phyloP scores from a whole-genome alignment of 92 coral and sea anemone genomes.

The Siderastrea siderea region DNA sequence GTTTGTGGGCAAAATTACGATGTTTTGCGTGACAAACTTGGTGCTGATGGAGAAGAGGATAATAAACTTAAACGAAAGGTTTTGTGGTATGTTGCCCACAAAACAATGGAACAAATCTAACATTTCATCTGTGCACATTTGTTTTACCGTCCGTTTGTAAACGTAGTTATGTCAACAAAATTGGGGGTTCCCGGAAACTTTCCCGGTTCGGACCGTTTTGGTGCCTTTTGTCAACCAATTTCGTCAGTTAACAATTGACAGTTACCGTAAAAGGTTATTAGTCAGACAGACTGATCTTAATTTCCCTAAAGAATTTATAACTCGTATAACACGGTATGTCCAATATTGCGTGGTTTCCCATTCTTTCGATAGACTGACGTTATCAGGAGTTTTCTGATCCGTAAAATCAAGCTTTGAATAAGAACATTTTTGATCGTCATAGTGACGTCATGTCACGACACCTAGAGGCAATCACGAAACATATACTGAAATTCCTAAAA shows the following conservation, averaged over 20 bases:
- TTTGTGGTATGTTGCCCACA: no score
- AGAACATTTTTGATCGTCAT: background rate
- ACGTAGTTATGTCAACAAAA: background rate
- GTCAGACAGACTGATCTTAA: background rate
- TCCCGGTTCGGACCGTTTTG: background rate
- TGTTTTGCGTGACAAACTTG: no score
- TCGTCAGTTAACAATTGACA: background rate
- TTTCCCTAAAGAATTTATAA: conserved; percentile 16
- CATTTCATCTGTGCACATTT: background rate
- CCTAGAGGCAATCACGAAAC: background rate
- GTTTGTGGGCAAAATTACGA: no score
- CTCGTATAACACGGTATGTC: background rate
- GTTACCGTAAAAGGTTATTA: conserved; percentile 30
- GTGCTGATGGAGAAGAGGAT: no score
- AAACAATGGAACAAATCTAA: no score
- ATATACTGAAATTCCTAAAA: background rate
- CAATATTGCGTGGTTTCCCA: conserved; percentile 13
- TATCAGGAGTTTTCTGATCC: background rate
- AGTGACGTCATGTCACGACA: conserved; percentile 50
- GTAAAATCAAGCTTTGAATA: background rate
- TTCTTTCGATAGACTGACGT: conserved; percentile 10
- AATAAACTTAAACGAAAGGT: no score
- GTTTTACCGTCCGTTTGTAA: background rate
- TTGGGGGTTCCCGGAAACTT: background rate
- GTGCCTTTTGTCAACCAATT: background rate